Evolutionary conservation across 2,113 vertebrate species (phyloP).

Genomic region (Eulemur macaco): DNA sequence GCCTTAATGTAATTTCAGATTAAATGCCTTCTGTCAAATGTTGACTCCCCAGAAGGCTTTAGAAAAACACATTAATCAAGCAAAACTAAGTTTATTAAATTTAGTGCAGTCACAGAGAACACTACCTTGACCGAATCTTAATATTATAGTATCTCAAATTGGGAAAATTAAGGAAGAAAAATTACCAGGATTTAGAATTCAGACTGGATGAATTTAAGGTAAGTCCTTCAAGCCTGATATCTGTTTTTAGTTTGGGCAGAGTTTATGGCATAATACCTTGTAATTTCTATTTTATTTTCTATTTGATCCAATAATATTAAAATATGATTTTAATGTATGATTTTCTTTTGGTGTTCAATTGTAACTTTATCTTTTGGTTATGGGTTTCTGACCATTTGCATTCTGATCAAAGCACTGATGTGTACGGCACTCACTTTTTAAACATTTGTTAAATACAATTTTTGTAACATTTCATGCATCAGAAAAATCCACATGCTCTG

Average conservation of each 20-base stretch:
- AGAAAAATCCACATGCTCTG: background rate
- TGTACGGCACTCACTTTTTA: background rate
- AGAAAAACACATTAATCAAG: constrained; percentile 54
- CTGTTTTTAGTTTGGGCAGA: background rate
- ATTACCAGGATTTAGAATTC: background rate
- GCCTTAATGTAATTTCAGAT: constrained; percentile 23
- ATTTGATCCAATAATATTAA: background rate
- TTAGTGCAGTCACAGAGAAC: background rate
- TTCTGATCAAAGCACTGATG: background rate
- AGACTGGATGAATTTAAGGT: background rate
- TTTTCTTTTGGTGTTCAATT: background rate
- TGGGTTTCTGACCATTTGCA: background rate
- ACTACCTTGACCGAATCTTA: constrained; percentile 16
- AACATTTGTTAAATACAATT: background rate
- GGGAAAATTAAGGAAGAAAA: background rate
- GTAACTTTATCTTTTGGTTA: background rate
- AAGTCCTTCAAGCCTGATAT: background rate
- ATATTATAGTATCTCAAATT: background rate
- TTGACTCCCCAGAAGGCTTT: background rate
- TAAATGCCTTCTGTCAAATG: constrained; percentile 11
- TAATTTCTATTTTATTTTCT: background rate
- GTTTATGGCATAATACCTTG: background rate
- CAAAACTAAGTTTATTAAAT: constrained; percentile 49
- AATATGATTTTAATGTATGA: background rate
- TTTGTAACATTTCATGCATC: background rate